These are phyloP conservation scores for Ariolimax columbianus DNA, from an alignment of 2,888 invertebrate species.

Conservation along the genomic window DNA sequence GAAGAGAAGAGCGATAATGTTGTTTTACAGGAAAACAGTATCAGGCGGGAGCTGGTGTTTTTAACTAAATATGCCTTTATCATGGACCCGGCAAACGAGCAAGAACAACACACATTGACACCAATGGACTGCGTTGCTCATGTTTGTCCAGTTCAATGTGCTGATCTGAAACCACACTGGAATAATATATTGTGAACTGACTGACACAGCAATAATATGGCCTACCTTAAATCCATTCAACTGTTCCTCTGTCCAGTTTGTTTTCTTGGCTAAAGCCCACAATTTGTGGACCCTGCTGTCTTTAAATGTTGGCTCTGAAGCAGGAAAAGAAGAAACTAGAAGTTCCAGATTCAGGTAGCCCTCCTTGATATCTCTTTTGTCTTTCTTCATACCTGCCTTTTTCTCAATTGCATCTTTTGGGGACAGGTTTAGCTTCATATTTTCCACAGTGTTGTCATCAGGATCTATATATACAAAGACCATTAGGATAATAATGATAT, in stretches of 20 bases:
- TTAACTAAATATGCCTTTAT: no score
- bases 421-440: constrained; percentile 37
- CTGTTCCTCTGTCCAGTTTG: constrained; percentile 90
- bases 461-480: constrained; percentile 43
- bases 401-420: constrained; percentile 56
- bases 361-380: constrained; percentile 81
- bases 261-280: constrained; percentile 89
- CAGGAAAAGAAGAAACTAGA: constrained; percentile 80
- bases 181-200: no score
- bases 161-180: no score
- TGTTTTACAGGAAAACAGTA: no score
- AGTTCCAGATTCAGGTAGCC: constrained; percentile 60
- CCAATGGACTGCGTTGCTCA: no score
- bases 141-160: no score
- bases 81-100: no score
- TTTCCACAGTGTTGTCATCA: constrained; percentile 39
- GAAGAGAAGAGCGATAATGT: no score
- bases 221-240: constrained; percentile 88
- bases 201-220: background rate
- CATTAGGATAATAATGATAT: no score
- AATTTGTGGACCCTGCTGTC: constrained; percentile 93
- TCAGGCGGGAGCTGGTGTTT: no score
- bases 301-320: constrained; percentile 84
- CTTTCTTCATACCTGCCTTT: constrained; percentile 57
- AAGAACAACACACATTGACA: no score